phyloP scores from a whole-genome alignment of 2,113 vertebrate genomes.

The Neotoma lepida region DNA sequence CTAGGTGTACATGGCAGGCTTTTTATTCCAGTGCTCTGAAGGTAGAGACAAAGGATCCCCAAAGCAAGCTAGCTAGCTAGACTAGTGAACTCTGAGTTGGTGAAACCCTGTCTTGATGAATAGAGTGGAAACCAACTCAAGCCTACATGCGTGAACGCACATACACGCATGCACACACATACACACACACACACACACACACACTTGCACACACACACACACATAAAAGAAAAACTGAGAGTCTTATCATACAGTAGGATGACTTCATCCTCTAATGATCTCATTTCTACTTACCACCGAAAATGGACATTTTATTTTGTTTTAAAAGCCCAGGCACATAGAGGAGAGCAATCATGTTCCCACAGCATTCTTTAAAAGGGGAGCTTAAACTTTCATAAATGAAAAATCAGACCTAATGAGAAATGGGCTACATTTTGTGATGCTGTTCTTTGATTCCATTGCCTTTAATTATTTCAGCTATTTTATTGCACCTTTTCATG shows the following conservation, averaged over 20 bases:
- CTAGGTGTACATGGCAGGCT: too few relatives aligned
- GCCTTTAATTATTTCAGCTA: conserved; percentile 13
- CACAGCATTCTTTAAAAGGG: conserved; percentile 9
- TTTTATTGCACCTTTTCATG: not conserved
- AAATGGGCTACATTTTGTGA: not conserved
- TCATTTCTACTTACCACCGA: conserved; percentile 45
- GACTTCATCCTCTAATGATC: conserved; percentile 21
- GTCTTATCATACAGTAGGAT: not conserved
- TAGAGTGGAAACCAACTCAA: not conserved
- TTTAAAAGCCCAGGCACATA: not conserved
- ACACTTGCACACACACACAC: not conserved
- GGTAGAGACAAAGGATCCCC: not conserved
- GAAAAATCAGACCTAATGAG: conserved; percentile 23
- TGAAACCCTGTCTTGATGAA: too few relatives aligned
- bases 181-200: not conserved
- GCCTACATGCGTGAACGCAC: not conserved
- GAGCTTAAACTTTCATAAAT: conserved; percentile 39
- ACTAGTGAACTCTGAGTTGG: not conserved
- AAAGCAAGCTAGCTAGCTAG: not conserved
- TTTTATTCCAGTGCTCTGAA: not conserved
- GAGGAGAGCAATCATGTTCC: not conserved
- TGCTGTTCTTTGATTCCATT: not conserved
- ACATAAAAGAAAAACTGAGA: not conserved
- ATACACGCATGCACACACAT: not conserved
- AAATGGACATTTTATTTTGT: conserved; percentile 13